Base-by-base conservation (phyloP, 2,797 vertebrate genomes). In the Pipistrellus kuhlii region DNA sequence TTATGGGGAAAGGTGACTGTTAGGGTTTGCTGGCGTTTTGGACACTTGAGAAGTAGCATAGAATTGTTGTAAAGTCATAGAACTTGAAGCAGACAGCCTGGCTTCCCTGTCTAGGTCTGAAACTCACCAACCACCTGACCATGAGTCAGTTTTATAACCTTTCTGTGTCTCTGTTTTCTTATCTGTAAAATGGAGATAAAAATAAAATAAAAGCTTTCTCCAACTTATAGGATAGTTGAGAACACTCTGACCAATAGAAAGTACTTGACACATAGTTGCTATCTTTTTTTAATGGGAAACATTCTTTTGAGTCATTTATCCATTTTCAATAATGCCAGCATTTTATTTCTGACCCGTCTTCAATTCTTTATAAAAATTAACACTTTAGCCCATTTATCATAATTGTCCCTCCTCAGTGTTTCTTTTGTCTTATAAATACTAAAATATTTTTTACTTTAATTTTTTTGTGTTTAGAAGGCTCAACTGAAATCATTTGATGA, bases 141-240 rank as follows among this genome's bases (percentile, higher is more conserved):
- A 55, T 38, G 53, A 69, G 9, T 10, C 71, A 72, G 18, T 72
- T 87, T 25, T 55, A 41, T 41, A 62, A 93, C 5, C 8, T 44
- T 35, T 64, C 68, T 27, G 12, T 41, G 18, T 72, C 44, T 92
- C 59, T 84, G 9, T 68, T 81, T 95, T 20, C 46, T 91, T 86
- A 77, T 76, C 53, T 82, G 3, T 73, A 57, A 94, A 81, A 83
- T 57, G 66, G 27, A 85, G 77, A 95, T 84, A 51, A 86, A 44
- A 94, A 93, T n/a, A n/a, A 93, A 95, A 25, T 68, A 53, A 88
- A 88, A 89, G 48, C 44, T 86, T 38, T 72, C 53, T 64, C 30
- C 48, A 12, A 7, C 6, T 82, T 32, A 80, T 10, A 44, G 11
- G 8, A 38, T 87, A n/a, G 57, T 73, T 75, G 69, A 87, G 44